Evolutionary conservation across 2,888 invertebrate species (phyloP), one percentile per base, ranked within the genome.

Genomic region (Heliconius sara): DNA sequence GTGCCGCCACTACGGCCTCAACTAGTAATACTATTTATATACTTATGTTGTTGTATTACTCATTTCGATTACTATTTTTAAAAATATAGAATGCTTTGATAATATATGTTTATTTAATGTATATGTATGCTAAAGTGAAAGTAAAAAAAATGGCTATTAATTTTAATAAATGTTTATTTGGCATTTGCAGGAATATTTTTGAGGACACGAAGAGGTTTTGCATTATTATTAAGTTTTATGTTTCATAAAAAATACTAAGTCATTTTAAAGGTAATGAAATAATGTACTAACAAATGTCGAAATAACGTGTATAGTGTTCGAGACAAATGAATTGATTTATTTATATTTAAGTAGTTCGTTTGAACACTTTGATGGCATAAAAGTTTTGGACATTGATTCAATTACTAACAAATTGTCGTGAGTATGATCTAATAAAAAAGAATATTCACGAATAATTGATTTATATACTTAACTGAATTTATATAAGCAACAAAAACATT

Each of bases 181-280:
- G 25, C 13, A 39, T 34, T 60, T 73, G 34, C 73, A 25, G 16
- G n/a, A 39, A 34, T n/a, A 60, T 65, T 57, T 60, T 34, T n/a
- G 16, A 39, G 30, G 30, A 72, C 57, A 30, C 57, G 12, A 57
- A 16, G 30, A 57, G 4, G 34, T 16, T 7, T 73, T 72, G 57
- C n/a, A 73, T 73, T 73, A 34, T n/a, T 34, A n/a, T 39, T 73
- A 79, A 71, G 39, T 25, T 80, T 74, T 73, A 60, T 75, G 75
- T 76, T 77, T 60, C 30, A 79, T 66, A 67, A 77, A 82, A 65
- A 78, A 70, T 66, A 78, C 80, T 80, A 82, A 81, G 82, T 82
- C 79, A 82, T 81, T 81, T 60, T 79, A 78, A 78, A 81, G 65
- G 16, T 79, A 74, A 34, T 68, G 72, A 81, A 68, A 67, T 79